phyloP scores from a whole-genome alignment of 2,797 vertebrate genomes.

The Halcyon chelicuti region DNA sequence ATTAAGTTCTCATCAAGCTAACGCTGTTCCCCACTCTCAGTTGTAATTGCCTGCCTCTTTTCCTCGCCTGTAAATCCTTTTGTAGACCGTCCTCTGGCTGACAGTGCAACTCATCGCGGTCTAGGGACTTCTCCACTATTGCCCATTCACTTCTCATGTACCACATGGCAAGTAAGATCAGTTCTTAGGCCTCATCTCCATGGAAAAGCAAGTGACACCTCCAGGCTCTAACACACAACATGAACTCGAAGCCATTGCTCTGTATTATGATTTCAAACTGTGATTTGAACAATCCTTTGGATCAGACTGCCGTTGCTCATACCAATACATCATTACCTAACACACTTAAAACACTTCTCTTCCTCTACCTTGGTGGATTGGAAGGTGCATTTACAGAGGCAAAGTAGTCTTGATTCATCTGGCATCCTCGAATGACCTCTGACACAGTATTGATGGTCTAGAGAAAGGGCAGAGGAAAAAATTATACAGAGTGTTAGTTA shows the following conservation, averaged over 20 bases:
- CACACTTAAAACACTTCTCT: neutral
- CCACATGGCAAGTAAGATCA: neutral
- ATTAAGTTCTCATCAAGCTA: neutral
- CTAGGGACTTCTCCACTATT: neutral
- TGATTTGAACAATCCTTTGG: neutral
- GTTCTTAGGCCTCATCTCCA: neutral
- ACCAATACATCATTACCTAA: neutral
- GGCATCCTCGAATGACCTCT: conserved; percentile 96
- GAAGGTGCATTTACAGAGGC: conserved; percentile 98
- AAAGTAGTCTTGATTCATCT: conserved; percentile 98
- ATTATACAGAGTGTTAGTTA: neutral
- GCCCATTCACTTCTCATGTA: neutral
- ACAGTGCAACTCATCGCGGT: rapidly evolving
- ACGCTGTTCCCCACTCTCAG: neutral
- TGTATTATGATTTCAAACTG: rapidly evolving
- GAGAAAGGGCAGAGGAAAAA: neutral
- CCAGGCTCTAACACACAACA: rapidly evolving
- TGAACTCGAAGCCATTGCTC: neutral
- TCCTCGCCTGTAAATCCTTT: neutral
- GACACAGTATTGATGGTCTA: conserved; percentile 99
- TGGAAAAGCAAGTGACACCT: neutral
- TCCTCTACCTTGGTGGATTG: conserved; percentile 91
- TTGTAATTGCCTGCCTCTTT: neutral
- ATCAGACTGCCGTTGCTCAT: neutral
- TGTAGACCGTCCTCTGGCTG: too few species aligned